Percentiles rank a stretch among this genome's conserved stretches.
Conservation (phyloP, 2,888 invertebrate genomes). For the Rotaria sp. region DNA sequence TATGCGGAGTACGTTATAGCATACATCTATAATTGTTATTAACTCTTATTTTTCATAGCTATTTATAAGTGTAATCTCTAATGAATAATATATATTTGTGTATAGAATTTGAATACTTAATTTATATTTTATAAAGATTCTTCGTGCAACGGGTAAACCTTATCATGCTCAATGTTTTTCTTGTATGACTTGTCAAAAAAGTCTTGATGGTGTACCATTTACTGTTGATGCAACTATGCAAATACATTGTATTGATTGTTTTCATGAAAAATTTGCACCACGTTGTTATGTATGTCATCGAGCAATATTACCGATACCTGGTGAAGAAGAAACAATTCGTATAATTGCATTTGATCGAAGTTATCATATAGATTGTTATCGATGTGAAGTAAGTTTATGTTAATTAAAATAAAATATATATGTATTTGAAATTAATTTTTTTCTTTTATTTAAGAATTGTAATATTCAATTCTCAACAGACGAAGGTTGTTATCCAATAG, state of each 20-base stretch:
- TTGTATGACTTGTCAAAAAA: conserved; percentile 77
- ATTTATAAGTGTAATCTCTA: no score
- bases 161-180: conserved; percentile 95
- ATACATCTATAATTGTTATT: no score
- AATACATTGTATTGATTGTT: conserved; percentile 97
- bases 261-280: conserved; percentile 95
- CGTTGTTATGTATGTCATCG: conserved; percentile 89
- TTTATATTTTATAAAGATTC: conserved; percentile 58
- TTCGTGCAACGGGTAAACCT: conserved; percentile 90
- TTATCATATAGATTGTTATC: conserved; percentile 87
- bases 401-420: conserved; percentile 44
- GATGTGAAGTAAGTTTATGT: conserved; percentile 55
- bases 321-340: conserved; percentile 89
- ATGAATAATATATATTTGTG: no score
- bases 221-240: conserved; percentile 96
- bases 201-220: conserved; percentile 93
- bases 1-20: no score
- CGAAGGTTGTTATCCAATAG: conserved; percentile 88
- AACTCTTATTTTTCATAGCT: no score
- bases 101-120: no score
- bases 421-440: neutral
- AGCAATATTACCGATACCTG: conserved; percentile 93
- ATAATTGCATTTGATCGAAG: conserved; percentile 94
- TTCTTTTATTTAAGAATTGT: conserved; percentile 72
- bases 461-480: conserved; percentile 58